Evolutionary conservation across 2,113 vertebrate species (phyloP).

Genomic region (Oreotrochilus melanogaster): DNA sequence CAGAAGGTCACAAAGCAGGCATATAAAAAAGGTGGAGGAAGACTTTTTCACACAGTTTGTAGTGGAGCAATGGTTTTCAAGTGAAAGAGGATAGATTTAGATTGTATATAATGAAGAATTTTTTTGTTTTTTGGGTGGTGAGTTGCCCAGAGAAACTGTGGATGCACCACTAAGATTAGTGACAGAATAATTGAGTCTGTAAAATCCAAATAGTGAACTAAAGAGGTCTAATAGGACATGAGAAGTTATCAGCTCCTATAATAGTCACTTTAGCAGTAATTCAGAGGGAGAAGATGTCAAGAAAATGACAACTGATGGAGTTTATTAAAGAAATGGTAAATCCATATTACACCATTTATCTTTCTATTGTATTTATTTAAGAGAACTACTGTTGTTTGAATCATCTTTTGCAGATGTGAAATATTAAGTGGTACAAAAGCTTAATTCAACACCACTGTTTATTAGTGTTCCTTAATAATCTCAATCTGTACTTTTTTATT

Average conservation of each 20-base stretch:
- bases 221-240: not conserved
- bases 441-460: not conserved
- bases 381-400: not conserved
- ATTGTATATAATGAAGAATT: too few relatives aligned
- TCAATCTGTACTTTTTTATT: not conserved
- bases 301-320: not conserved
- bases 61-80: too few relatives aligned
- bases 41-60: too few relatives aligned
- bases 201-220: not conserved
- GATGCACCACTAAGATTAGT: not conserved
- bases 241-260: not conserved
- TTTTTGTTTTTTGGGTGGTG: too few relatives aligned
- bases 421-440: not conserved
- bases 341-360: not conserved
- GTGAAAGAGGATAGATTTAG: too few relatives aligned
- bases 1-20: too few relatives aligned
- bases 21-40: too few relatives aligned
- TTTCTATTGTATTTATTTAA: not conserved
- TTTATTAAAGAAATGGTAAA: not conserved
- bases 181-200: not conserved
- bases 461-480: not conserved
- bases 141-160: too few relatives aligned
- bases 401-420: not conserved
- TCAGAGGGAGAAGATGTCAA: not conserved
- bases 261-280: not conserved